Evolutionary conservation across 37 sponge, comb jelly and placozoan genomes (phyloP), one percentile per base, ranked within the genome.

Genomic region (Spongia lamella): DNA sequence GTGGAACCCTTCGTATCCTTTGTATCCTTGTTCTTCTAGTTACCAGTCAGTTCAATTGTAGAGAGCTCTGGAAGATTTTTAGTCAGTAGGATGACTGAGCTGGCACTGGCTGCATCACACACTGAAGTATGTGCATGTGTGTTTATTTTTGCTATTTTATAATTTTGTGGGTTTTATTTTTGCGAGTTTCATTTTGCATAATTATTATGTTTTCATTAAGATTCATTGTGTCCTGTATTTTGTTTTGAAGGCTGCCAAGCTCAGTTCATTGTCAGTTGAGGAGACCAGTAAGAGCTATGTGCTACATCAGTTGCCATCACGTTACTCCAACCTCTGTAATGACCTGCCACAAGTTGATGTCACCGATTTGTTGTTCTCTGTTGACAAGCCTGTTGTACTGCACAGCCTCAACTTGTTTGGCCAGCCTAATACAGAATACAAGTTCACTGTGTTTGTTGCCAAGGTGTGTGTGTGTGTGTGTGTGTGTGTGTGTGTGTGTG

Each of bases 51-150:
- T 16, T 62, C 79, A 24, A 83, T 90, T 1, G 78, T 90, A 17
- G 40, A 78, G 7, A 76, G 65, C 31, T 78, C 83, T 16, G 91
- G 87, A 2, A 40, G 68, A 24, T 78, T 90, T n/a, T 75, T 90
- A 19, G 73, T 79, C 31, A 82, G 87, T 53, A 61, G 87, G 1
- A 86, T 90, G 56, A 86, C 78, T 64, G 91, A 90, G 68, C 83
- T 90, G 0, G 78, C 91, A 7, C 79, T 90, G 15, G 85, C 47
- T 43, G 47, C 47, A 13, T 43, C 47, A 43, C 47, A 43, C 47
- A 9, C 5, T 13, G 47, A 43, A 9, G 47, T 43, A 43, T n/a
- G n/a, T n/a, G n/a, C 47, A 43, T 5, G 5, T 43, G 47, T 43
- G 47, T 43, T 43, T 43, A 43, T 9, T 9, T 9, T 43, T 43